Base-by-base conservation (phyloP, 2,888 invertebrate species). In the Lottia gigantea region DNA sequence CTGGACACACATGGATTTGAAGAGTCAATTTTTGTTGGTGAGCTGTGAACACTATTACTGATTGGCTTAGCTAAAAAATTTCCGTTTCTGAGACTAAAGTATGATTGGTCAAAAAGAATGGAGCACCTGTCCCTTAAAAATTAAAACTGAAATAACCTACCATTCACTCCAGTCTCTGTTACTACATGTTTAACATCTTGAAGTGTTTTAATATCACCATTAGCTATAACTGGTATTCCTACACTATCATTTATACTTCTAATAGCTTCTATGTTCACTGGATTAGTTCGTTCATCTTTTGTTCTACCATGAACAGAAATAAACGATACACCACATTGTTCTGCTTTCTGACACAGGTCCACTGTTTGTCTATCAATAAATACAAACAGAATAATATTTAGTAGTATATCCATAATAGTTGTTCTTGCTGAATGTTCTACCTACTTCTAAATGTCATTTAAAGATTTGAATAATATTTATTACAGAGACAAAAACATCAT, bases 301-400 rank as follows among this genome's bases (percentile, higher is more conserved):
- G 96, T 97, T 71, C 98, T 91, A 0, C 95, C 97, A 90, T 99
- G 98, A 40, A 98, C 92, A 0, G 95, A 93, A 47, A 99, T 87
- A 90, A 95, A 98, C 67, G 93, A 93, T 0, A 93, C 93, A n/a
- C 96, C 97, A 85, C 95, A 93, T 75, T 92, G 92, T 87, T 98
- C 95, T 68, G 96, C 88, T 80, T 92, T 92, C 77, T 91, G 92
- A 80, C 95, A 95, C 74, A 98, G 87, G 71, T 94, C 93, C 25
- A 98, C 92, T 0, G 95, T 96, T 75, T 88, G 83, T 68, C 90
- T 90, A 76, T 15, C 72, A 73, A 67, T 71, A 45, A 25, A 55
- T n/a, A 63, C 15, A 19, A 3, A 31, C 31, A 31, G 6, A 3
- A 31, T 31, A n/a, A n/a, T n/a, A n/a, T n/a, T n/a, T n/a, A n/a